These are phyloP conservation scores for Podarcis lilfordi DNA, from an alignment of 2,797 vertebrate genomes.

Conservation along the genomic window DNA sequence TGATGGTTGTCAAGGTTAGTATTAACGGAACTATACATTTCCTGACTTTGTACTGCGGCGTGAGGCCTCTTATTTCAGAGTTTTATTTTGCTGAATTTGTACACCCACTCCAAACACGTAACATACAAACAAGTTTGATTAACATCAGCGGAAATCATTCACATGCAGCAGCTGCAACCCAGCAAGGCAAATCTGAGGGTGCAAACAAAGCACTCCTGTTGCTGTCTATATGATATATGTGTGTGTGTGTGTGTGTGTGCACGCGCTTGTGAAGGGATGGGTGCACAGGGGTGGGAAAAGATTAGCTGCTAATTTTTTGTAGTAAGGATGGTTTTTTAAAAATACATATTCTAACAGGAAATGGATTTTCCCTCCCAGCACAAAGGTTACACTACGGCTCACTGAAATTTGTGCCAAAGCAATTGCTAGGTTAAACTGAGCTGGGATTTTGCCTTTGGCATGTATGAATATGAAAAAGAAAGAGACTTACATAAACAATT, in stretches of 20 bases:
- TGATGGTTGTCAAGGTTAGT: not conserved
- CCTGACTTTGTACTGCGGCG: not conserved
- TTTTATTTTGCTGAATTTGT: not conserved
- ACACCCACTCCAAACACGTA: not conserved
- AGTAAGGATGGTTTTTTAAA: not conserved
- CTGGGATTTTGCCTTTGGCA: not conserved
- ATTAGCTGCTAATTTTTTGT: not conserved
- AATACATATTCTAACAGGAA: not conserved
- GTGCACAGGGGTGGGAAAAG: not conserved
- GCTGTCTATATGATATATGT: not conserved
- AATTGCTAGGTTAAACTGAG: not conserved
- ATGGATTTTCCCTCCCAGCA: not conserved
- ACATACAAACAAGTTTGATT: not conserved
- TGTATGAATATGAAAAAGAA: not conserved
- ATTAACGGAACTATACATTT: slow-evolving; percentile 16
- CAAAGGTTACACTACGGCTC: not conserved
- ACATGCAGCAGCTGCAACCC: not conserved
- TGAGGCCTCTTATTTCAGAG: not conserved
- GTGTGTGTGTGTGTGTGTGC: not conserved
- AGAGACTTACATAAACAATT: not conserved
- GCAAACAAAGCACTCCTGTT: not conserved
- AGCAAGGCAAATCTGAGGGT: not conserved
- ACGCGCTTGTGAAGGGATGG: no score
- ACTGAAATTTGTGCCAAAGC: not conserved
- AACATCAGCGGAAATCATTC: slow-evolving; percentile 3